Evolutionary conservation across 1,140 invertebrate species (phyloP), one percentile per base, ranked within the genome.

Genomic region (Drosophila sp.): DNA sequence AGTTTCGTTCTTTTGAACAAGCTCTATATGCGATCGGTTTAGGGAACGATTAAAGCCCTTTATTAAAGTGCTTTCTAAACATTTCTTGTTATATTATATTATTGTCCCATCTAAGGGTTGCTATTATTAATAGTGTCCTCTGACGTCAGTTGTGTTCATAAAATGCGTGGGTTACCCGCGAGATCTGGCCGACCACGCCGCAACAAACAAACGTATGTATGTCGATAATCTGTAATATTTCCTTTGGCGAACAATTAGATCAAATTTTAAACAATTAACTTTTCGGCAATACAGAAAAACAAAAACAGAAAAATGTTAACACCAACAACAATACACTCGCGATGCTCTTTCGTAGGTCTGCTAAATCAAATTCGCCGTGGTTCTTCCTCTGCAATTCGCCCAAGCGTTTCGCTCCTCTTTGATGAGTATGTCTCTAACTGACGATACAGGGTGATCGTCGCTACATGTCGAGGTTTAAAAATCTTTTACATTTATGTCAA

Each of bases 271-370:
- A 27, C n/a, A 50, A 50, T 27, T 4, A 10, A 27, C 2, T 47
- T 64, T 47, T 17, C 11, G 47, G 40, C 50, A 57, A 50, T 23
- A 4, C 5, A 4, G 10, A 72, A 32, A 27, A 50, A 50, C 25
- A 50, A 50, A 50, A 50, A 50, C 25, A 50, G 44, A 50, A 25
- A 27, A 7, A 50, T 17, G 40, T 3, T 17, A 50, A 10, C 27
- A 50, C 44, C 23, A 27, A 27, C 44, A 50, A 50, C 44, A 50
- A 50, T 3, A 50, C 7, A 27, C 44, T 50, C 23, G 1, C 44
- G 44, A 50, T 27, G n/a, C 17, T 44, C 17, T n/a, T 17, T 41
- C 4, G 11, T 41, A n/a, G n/a, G 40, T 41, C 30, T 30, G 30
- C 0, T 30, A 30, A 30, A 30, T 4, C 30, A 4, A 30, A 3